Percentiles rank a stretch among this genome's conserved stretches.
These are phyloP conservation scores for Atta cephalotes DNA, from an alignment of 1,140 invertebrate species.

Conservation along the genomic window DNA sequence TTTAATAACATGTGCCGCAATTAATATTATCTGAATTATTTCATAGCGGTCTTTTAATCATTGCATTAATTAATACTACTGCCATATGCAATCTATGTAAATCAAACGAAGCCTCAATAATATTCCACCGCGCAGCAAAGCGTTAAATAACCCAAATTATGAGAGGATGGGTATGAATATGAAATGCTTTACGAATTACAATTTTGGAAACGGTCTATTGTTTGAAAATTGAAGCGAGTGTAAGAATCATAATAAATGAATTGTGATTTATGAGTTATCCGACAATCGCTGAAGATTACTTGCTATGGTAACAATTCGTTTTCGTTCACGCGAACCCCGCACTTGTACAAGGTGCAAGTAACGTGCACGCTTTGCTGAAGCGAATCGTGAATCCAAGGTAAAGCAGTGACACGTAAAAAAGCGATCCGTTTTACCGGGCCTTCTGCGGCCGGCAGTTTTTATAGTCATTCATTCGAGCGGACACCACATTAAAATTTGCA, in stretches of 20 bases:
- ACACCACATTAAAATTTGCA: constrained; percentile 47
- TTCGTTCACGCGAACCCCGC: constrained; percentile 38
- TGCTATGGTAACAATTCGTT: constrained; percentile 5
- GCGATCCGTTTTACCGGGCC: constrained; percentile 62
- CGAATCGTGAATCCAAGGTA: constrained; percentile 35
- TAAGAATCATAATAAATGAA: constrained; percentile 60
- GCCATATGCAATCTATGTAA: constrained; percentile 63
- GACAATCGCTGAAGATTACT: constrained; percentile 11
- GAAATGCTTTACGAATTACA: constrained; percentile 63
- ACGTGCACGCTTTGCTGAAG: constrained; percentile 11
- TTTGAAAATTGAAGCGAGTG: constrained; percentile 45
- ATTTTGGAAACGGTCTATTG: constrained; percentile 58
- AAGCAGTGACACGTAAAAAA: constrained; percentile 67
- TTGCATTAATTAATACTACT: constrained; percentile 64
- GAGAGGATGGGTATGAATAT: constrained; percentile 58
- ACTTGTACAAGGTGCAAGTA: background rate
- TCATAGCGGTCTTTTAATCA: constrained; percentile 64
- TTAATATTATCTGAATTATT: constrained; percentile 65
- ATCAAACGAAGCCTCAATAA: constrained; percentile 64
- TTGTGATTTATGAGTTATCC: constrained; percentile 50
- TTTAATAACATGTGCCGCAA: constrained; percentile 64
- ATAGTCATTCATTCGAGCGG: constrained; percentile 46
- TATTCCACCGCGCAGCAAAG: constrained; percentile 52
- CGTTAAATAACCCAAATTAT: constrained; percentile 63
- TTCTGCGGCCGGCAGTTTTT: constrained; percentile 49